Percentiles rank a stretch among this genome's conserved stretches.
These are phyloP conservation scores for Oreochromis spilurus DNA, from an alignment of 2,113 vertebrate species.

Conservation along the genomic window DNA sequence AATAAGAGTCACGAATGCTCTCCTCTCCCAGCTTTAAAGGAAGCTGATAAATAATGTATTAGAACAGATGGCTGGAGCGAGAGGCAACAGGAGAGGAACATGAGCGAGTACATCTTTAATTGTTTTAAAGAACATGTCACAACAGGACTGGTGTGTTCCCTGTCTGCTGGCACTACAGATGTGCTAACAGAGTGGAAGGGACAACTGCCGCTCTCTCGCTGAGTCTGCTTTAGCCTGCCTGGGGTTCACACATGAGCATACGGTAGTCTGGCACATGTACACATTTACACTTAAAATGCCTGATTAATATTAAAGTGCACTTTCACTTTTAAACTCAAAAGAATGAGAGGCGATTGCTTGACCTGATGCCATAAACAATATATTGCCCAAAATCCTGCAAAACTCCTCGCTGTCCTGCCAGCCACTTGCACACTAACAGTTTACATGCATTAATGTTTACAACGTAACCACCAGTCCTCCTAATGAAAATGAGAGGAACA, in stretches of 20 bases:
- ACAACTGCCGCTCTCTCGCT: constrained; percentile 5
- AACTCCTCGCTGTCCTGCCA: constrained; percentile 11
- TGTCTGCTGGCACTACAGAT: constrained; percentile 62
- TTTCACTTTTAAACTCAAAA: constrained; percentile 54
- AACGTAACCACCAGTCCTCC: constrained; percentile 40
- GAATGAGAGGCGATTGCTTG: constrained; percentile 2
- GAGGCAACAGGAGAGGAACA: constrained; percentile 78
- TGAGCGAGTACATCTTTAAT: constrained; percentile 79
- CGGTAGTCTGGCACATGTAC: constrained; percentile 44
- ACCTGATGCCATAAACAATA: constrained; percentile 21
- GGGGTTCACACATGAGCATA: constrained; percentile 12
- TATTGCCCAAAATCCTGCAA: constrained; percentile 21
- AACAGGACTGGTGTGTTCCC: constrained; percentile 70
- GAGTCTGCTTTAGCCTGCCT: background rate
- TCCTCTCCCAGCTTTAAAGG: constrained; percentile 68
- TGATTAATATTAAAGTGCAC: constrained; percentile 65
- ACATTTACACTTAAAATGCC: constrained; percentile 46
- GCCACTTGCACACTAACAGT: constrained; percentile 20
- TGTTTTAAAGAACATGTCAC: constrained; percentile 80
- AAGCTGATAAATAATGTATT: constrained; percentile 78
- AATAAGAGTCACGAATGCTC: constrained; percentile 68
- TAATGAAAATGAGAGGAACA: constrained; percentile 30
- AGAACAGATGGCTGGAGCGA: constrained; percentile 77
- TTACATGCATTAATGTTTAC: constrained; percentile 63
- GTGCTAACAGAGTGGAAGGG: constrained; percentile 61